These are phyloP conservation scores for Hemiprocne comata DNA, from an alignment of 2,113 vertebrate genomes.

Conservation along the genomic window DNA sequence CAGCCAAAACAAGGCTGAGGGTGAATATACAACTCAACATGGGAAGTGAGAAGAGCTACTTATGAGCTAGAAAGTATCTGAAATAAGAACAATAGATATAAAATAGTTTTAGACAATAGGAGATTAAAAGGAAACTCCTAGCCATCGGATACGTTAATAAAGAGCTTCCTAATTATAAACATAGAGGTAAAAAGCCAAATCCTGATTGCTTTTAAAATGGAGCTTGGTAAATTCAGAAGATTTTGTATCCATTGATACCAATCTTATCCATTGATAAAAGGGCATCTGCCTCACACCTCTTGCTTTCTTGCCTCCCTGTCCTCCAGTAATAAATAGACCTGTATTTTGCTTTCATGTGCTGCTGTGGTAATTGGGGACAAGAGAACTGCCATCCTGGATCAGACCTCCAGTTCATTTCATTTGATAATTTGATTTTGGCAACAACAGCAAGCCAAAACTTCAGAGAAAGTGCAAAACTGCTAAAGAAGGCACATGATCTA, in stretches of 20 bases:
- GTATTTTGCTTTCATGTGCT: not conserved
- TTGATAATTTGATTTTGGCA: not conserved
- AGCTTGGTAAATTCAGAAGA: not conserved
- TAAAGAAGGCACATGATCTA: not conserved
- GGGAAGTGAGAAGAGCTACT: not conserved
- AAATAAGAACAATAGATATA: not conserved
- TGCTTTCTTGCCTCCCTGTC: not conserved
- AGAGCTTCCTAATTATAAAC: not conserved
- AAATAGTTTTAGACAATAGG: not conserved
- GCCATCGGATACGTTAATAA: not conserved
- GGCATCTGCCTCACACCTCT: not conserved
- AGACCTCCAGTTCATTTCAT: not conserved
- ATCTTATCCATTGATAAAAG: not conserved
- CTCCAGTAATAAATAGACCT: not conserved
- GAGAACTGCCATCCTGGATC: not conserved
- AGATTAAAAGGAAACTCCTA: not conserved
- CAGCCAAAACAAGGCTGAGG: not conserved
- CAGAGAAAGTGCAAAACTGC: not conserved
- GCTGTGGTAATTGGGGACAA: not conserved
- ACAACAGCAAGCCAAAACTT: not conserved
- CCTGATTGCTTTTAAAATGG: not conserved
- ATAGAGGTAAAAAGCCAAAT: not conserved
- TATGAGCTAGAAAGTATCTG: rapidly evolving
- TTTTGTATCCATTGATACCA: no score
- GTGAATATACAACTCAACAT: not conserved